Base-by-base conservation (phyloP, 1,140 invertebrate species). In the Plectrocnemia conspersa region DNA sequence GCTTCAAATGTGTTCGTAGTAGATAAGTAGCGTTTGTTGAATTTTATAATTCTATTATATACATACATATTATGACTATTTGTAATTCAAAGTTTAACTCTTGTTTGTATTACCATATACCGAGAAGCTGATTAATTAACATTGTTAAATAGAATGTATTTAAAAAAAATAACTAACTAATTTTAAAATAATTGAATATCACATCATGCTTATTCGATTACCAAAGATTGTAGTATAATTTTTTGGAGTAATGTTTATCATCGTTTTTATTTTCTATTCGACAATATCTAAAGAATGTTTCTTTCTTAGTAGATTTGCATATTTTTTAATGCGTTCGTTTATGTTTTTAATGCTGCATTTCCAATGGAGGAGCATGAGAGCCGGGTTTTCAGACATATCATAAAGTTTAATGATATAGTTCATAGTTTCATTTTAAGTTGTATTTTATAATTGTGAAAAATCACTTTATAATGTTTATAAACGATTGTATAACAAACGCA, bases 291-390 rank as follows among this genome's bases (percentile, higher is more conserved):
- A n/a, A n/a, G n/a, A n/a, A n/a, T n/a, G n/a, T n/a, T 38, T 38
- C 6, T 38, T 38, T 15, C 18, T 47, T 19, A 29, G 22, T 47
- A 49, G 16, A 13, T 25, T 49, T 57, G 47, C 27, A 21, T 57
- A 44, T 22, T 38, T 50, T 35, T 52, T 57, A 57, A 57, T 52
- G 47, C 48, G 38, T 55, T 33, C 33, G 15, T 54, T 58, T 40
- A 38, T 36, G 27, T 54, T 57, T 46, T 57, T 57, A 45, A 48
- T 54, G 59, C 59, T 52, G 58, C 58, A 57, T 57, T 61, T 56
- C 58, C 33, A 60, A 50, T 57, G 59, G 55, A 61, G 59, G 59
- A 61, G 59, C 55, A 61, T 61, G 59, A 61, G 54, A 61, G 59
- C 55, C 33, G 59, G 54, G 59, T 60, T 49, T 46, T 53, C 32